These are phyloP conservation scores for Petaurus breviceps DNA, from an alignment of 2,113 vertebrate species.

Conservation along the genomic window DNA sequence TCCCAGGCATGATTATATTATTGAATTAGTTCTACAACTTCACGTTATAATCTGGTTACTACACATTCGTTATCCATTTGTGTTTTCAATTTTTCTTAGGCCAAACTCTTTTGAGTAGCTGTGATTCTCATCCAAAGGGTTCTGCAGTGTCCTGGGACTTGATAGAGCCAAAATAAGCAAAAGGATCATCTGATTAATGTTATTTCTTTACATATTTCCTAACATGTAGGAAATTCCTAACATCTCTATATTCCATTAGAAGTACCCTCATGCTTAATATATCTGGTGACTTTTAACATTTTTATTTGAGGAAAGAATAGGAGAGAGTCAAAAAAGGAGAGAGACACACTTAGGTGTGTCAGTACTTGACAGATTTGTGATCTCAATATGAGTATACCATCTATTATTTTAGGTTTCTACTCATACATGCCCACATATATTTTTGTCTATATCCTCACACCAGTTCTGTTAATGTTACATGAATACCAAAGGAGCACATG, in stretches of 20 bases:
- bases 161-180: neutral
- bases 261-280: neutral
- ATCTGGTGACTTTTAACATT: neutral
- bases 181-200: neutral
- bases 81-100: neutral
- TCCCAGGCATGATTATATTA: neutral
- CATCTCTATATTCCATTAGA: neutral
- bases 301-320: neutral
- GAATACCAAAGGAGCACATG: neutral
- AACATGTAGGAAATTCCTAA: neutral
- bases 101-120: neutral
- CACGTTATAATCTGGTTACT: neutral
- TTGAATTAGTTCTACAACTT: neutral
- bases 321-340: too few species aligned
- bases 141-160: neutral
- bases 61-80: neutral
- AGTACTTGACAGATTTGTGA: neutral
- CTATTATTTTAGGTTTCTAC: neutral
- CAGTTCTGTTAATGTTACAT: neutral
- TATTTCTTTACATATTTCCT: neutral
- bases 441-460: neutral
- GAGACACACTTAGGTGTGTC: neutral
- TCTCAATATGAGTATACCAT: neutral
- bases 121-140: neutral
- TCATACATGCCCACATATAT: neutral